Conservation (phyloP, 2,888 invertebrate species). For the Drosophila pegasa region DNA sequence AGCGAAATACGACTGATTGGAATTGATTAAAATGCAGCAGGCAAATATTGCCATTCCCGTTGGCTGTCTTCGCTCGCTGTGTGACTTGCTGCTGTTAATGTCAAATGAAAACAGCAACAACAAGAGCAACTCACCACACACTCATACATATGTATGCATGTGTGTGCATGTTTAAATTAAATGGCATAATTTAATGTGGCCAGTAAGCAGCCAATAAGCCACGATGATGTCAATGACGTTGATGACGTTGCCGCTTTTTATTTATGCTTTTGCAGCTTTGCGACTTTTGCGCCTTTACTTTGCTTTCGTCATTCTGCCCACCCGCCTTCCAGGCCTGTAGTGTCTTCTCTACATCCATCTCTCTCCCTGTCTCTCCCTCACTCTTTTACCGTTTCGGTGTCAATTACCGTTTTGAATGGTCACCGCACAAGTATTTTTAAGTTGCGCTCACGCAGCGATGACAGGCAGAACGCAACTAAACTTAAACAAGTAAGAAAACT, state of each 20-base stretch:
- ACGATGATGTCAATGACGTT: slow-evolving; percentile 61
- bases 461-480: slow-evolving; percentile 32
- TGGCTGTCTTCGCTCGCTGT: slow-evolving; percentile 15
- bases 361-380: background rate
- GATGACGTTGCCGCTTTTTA: slow-evolving; percentile 55
- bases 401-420: slow-evolving; percentile 57
- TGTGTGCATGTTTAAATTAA: no score
- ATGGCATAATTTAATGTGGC: slow-evolving; percentile 32
- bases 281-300: slow-evolving; percentile 22
- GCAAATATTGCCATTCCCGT: slow-evolving; percentile 39
- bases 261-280: slow-evolving; percentile 33
- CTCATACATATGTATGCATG: background rate
- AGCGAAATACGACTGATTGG: slow-evolving; percentile 60
- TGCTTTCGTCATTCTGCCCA: slow-evolving; percentile 38
- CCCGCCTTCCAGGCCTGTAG: background rate
- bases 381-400: slow-evolving; percentile 34
- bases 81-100: slow-evolving; percentile 37
- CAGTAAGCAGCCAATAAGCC: slow-evolving; percentile 44
- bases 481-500: no score
- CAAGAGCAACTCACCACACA: background rate
- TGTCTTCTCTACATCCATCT: background rate
- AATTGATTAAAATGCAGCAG: slow-evolving; percentile 74
- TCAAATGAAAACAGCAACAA: slow-evolving; percentile 20
- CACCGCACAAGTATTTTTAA: slow-evolving; percentile 57
- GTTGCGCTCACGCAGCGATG: slow-evolving; percentile 53